Percentiles rank a stretch among this genome's conserved stretches.
Evolutionary conservation across 2,113 vertebrate genomes (phyloP).

Genomic region (Ailurus styani): DNA sequence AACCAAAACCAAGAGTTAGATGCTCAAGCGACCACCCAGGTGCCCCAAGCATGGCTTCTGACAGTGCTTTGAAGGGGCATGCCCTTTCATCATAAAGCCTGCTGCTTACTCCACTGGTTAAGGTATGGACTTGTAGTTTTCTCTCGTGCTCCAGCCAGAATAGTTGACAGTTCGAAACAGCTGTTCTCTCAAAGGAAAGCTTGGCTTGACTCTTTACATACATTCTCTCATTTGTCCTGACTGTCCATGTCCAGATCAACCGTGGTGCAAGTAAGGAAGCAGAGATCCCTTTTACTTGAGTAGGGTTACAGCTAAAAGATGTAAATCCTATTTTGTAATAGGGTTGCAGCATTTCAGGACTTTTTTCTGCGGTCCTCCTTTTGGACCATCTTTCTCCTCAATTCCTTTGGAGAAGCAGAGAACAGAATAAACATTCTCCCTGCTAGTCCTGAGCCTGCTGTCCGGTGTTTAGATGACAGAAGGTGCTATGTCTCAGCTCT

Average conservation of each 20-base stretch:
- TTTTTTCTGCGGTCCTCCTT: neutral
- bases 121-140: neutral
- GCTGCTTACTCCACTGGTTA: neutral
- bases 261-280: neutral
- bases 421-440: neutral
- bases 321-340: neutral
- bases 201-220: fast-evolving
- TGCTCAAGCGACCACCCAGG: neutral
- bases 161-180: neutral
- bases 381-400: neutral
- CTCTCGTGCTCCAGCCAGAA: neutral
- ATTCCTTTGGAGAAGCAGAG: neutral
- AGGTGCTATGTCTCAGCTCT: neutral
- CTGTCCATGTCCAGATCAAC: neutral
- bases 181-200: neutral
- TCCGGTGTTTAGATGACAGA: neutral
- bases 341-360: neutral
- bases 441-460: neutral
- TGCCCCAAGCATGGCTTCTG: neutral
- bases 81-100: too few species aligned
- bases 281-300: neutral
- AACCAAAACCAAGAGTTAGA: neutral
- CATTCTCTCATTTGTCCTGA: neutral
- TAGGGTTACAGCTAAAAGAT: neutral
- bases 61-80: neutral